Evolutionary conservation across 2,113 vertebrate species (phyloP), one percentile per base, ranked within the genome.

Genomic region (Bos indicus): DNA sequence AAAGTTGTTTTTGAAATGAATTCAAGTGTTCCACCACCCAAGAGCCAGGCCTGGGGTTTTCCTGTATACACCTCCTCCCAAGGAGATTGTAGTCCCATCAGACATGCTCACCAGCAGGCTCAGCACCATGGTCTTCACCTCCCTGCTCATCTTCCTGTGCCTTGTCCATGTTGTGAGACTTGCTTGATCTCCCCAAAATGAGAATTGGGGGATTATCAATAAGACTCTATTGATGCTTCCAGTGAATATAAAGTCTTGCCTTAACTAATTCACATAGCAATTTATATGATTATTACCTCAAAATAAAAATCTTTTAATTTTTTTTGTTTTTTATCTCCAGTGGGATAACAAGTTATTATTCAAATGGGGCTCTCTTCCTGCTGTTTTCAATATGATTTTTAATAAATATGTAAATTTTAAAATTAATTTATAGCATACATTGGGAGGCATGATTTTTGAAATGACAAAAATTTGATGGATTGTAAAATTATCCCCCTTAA

Each of bases 381-480:
- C 98, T 99, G 98, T 98, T 99, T 99, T 98, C 98, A 99, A 98
- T 99, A 98, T 62, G 83, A 98, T 98, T 98, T 99, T 99, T 99
- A 99, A 99, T 99, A 99, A 99, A 99, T 99, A 99, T 99, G 99
- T 99, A 99, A 99, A 99, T 99, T 98, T 98, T 91, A 97, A 99
- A 98, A 99, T 99, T 99, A 98, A 99, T 99, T 99, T 99, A 98
- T 98, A 98, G 97, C 98, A 98, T 99, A 98, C 51, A 85, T 98
- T 99, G 98, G 98, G 97, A 98, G 97, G 97, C 96, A 91, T 98
- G 98, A 98, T 98, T 98, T 99, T 98, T 94, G 96, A 99, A 98
- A 97, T 98, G 98, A 98, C 98, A 98, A 98, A 99, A 98, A 97
- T 98, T 95, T 98, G 99, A 99, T 98, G 97, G 98, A 99, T 99